A percentile compares a stretch with the other conserved stretches of the same genome.
phyloP scores from a whole-genome alignment of 2,797 vertebrate genomes.

The Hippocampus kuda region DNA sequence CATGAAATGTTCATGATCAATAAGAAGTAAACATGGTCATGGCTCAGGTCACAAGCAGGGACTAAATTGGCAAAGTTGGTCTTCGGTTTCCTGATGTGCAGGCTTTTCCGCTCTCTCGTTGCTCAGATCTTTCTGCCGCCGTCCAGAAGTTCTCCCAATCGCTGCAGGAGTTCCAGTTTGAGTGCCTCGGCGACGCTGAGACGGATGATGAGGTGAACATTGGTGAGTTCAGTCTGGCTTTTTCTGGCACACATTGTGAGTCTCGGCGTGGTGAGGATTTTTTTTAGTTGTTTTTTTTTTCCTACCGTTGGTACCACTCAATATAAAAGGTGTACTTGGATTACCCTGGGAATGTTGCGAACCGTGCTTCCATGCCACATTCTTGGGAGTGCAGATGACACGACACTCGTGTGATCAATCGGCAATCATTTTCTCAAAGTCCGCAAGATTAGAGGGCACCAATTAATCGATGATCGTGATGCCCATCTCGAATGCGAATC shows the following conservation, averaged over 20 bases:
- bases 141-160: constrained; percentile 98
- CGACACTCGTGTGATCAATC: too few species aligned
- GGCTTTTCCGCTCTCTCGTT: constrained; percentile 8
- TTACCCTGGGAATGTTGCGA: too few species aligned
- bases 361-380: too few species aligned
- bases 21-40: background rate
- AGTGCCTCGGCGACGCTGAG: constrained; percentile 96
- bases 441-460: background rate
- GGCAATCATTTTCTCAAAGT: background rate
- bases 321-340: too few species aligned
- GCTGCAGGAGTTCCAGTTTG: constrained; percentile 96
- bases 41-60: background rate
- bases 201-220: constrained; percentile 98
- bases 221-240: constrained; percentile 70
- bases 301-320: too few species aligned
- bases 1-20: background rate
- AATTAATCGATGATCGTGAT: background rate
- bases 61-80: background rate
- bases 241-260: background rate
- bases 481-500: background rate
- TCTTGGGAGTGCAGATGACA: too few species aligned
- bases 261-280: too few species aligned
- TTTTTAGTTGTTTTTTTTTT: too few species aligned
- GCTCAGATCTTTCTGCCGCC: constrained; percentile 86
- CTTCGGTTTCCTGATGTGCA: constrained; percentile 13